A percentile compares a stretch with the other conserved stretches of the same genome.
Conservation (phyloP, 2,888 invertebrate genomes). For the Amphipoea oculea region DNA sequence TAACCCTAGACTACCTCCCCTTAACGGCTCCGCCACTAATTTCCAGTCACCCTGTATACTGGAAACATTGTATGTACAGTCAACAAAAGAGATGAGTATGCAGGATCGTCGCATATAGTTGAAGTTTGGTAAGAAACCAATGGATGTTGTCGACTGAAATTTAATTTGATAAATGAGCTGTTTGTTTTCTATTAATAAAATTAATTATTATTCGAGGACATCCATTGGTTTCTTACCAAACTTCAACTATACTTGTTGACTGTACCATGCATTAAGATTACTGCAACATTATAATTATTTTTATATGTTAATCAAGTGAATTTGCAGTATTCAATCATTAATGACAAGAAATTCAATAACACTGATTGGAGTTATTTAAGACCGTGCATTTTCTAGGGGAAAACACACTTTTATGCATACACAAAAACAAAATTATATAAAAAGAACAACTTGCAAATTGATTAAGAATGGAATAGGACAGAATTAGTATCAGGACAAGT, state of each 20-base stretch:
- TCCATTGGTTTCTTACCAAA: no score
- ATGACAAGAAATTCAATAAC: neutral
- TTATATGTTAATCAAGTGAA: neutral
- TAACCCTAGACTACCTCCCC: no score
- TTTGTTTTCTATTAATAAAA: no score
- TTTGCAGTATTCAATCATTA: neutral
- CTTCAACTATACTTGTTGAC: no score
- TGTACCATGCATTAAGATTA: neutral
- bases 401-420: neutral
- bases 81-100: no score
- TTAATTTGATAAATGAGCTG: no score
- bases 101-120: no score
- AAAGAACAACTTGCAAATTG: neutral
- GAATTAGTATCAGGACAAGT: slow-evolving; percentile 2
- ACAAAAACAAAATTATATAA: neutral
- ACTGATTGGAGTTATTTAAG: neutral
- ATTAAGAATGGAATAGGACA: neutral
- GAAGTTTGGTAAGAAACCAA: no score
- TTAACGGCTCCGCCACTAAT: no score
- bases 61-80: neutral
- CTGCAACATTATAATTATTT: neutral
- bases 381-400: neutral
- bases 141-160: no score
- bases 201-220: no score
- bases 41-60: no score